These are phyloP conservation scores for Lepilemur septentrionalis DNA, from an alignment of 2,797 vertebrate genomes.

Conservation along the genomic window DNA sequence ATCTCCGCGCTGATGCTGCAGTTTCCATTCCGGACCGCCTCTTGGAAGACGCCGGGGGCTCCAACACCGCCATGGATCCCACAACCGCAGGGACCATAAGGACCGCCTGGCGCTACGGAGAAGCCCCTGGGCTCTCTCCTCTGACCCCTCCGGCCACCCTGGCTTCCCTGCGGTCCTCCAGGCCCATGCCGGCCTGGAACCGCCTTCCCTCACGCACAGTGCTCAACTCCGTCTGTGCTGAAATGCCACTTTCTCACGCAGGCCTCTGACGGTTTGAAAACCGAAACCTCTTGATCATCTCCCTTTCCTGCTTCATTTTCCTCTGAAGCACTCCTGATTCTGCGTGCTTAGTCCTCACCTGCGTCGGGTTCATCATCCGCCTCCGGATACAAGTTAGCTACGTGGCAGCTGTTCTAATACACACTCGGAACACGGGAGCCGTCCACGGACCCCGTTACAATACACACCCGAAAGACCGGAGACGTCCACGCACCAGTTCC, in stretches of 20 bases:
- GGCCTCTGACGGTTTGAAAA: not conserved
- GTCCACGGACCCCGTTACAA: fast-evolving
- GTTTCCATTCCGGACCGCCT: fast-evolving
- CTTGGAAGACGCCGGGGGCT: not conserved
- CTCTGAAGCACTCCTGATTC: not conserved
- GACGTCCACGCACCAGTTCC: no score
- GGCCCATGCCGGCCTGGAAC: no score
- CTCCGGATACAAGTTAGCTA: not conserved
- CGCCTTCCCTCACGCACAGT: no score
- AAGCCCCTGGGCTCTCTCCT: not conserved
- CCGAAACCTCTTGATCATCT: not conserved
- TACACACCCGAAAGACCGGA: no score
- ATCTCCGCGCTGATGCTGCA: fast-evolving
- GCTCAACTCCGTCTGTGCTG: no score
- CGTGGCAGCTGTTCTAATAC: no score
- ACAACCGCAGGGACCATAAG: not conserved
- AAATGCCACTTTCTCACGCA: not conserved
- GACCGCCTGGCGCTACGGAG: not conserved
- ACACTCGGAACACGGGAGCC: no score
- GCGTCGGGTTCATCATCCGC: no score
- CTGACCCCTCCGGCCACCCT: fast-evolving
- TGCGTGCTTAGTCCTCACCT: no score
- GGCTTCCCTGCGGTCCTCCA: not conserved
- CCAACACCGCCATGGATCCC: not conserved
- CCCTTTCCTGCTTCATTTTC: not conserved